Evolutionary conservation across 2,888 invertebrate species (phyloP), one percentile per base, ranked within the genome.

Genomic region (Julus scandinavius): DNA sequence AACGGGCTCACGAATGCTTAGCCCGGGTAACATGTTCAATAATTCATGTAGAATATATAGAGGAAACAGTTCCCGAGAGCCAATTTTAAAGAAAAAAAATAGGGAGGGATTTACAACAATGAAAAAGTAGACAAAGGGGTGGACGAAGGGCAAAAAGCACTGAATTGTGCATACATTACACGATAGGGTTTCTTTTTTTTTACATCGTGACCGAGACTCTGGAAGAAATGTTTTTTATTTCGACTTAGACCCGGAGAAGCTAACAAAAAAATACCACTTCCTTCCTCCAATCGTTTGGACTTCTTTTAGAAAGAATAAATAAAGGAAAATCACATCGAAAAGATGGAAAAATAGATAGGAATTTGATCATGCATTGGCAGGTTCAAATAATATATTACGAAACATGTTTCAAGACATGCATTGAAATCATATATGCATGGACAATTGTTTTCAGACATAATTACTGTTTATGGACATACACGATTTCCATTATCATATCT

Each of bases 1-100:
- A 72, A 72, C 72, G 72, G 72, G 72, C 72, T 72, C 72, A 72
- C 72, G 20, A 72, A 72, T 29, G 72, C 72, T 72, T 72, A 72
- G 72, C 72, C 72, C 20, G 72, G 72, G 72, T 72, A 17, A 17
- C 72, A 17, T 72, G 72, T 72, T 72, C 29, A 72, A 72, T 72
- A 72, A 72, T 72, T 72, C 72, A 72, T 72, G 72, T 7, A 5
- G 29, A 72, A 72, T 72, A 72, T 72, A 72, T 72, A 17, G 72
- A 17, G 72, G 72, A 72, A 72, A 72, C n/a, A 4, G 20, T 17
- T 72, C 72, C 72, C 72, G 2, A 72, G 72, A 17, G 72, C 72
- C 72, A 72, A 72, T 72, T 72, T 72, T 72, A 29, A 20, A 17
- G 29, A 29, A 63, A 17, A 63, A 7, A n/a, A 29, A n/a, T n/a